Conservation (phyloP, 2,797 vertebrate species). For the Microctenopoma steveboyesi region DNA sequence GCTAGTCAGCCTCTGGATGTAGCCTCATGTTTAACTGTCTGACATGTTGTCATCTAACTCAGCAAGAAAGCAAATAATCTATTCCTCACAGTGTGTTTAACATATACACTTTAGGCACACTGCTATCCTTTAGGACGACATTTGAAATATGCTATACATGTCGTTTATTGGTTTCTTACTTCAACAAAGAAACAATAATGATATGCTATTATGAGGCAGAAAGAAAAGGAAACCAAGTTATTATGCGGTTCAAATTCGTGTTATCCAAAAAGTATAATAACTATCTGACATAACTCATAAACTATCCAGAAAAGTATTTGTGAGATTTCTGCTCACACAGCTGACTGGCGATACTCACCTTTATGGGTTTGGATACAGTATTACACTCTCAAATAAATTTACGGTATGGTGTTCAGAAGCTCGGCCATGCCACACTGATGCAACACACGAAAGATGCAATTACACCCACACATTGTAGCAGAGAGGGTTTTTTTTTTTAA, state of each 20-base stretch:
- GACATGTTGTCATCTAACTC: not conserved
- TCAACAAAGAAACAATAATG: slow-evolving; percentile 6
- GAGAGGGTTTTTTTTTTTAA: slow-evolving; percentile 6
- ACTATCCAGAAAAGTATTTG: slow-evolving; percentile 5
- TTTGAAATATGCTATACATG: slow-evolving; percentile 6
- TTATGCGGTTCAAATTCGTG: slow-evolving; percentile 16
- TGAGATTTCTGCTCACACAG: slow-evolving; percentile 17
- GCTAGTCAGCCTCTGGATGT: not conserved
- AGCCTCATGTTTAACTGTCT: not conserved
- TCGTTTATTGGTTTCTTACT: slow-evolving; percentile 4
- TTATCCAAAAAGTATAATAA: slow-evolving; percentile 9
- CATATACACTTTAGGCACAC: not conserved
- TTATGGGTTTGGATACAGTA: slow-evolving; percentile 16
- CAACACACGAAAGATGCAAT: slow-evolving; percentile 30
- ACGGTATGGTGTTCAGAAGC: not conserved
- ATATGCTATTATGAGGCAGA: not conserved
- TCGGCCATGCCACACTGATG: slow-evolving; percentile 9
- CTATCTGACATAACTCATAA: slow-evolving; percentile 7
- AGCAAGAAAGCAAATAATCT: not conserved
- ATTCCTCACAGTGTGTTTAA: not conserved
- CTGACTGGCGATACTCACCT: slow-evolving; percentile 6
- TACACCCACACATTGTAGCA: slow-evolving; percentile 20
- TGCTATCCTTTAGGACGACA: not conserved
- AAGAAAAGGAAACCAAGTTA: slow-evolving; percentile 9
- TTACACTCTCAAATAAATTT: slow-evolving; percentile 17